These are phyloP conservation scores for Pipistrellus kuhlii DNA, from an alignment of 2,797 vertebrate genomes.

Conservation along the genomic window DNA sequence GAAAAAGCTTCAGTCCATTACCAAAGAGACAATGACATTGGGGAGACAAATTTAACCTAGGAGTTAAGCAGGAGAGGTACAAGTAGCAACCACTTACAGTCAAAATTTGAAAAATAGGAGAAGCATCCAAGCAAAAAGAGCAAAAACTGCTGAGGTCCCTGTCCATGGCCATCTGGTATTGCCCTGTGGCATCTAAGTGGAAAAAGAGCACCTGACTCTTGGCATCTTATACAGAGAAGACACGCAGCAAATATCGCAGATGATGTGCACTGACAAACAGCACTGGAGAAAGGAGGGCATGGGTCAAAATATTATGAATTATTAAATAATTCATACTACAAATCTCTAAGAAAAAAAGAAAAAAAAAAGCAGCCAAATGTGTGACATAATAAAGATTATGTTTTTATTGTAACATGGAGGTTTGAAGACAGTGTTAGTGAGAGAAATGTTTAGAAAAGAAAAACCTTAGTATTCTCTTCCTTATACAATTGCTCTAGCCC, in stretches of 20 bases:
- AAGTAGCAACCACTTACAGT: background rate
- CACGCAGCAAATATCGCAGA: background rate
- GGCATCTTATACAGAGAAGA: background rate
- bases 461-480: background rate
- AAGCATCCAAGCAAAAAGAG: background rate
- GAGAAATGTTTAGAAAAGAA: conserved; percentile 54
- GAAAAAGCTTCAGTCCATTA: background rate
- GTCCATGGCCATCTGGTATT: background rate
- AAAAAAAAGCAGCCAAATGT: background rate
- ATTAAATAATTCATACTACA: conserved; percentile 43
- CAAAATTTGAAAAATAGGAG: background rate
- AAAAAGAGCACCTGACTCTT: background rate
- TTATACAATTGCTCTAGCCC: conserved; percentile 18
- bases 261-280: background rate
- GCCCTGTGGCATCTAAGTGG: background rate
- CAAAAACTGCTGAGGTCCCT: background rate
- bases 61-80: background rate
- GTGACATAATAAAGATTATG: background rate
- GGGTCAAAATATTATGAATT: conserved; percentile 22
- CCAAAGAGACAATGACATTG: background rate
- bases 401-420: conserved; percentile 20
- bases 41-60: background rate
- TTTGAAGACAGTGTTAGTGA: background rate
- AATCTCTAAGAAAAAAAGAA: background rate
- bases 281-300: background rate